Conservation (phyloP, 2,797 vertebrate species). For the Heliangelus exortis region DNA sequence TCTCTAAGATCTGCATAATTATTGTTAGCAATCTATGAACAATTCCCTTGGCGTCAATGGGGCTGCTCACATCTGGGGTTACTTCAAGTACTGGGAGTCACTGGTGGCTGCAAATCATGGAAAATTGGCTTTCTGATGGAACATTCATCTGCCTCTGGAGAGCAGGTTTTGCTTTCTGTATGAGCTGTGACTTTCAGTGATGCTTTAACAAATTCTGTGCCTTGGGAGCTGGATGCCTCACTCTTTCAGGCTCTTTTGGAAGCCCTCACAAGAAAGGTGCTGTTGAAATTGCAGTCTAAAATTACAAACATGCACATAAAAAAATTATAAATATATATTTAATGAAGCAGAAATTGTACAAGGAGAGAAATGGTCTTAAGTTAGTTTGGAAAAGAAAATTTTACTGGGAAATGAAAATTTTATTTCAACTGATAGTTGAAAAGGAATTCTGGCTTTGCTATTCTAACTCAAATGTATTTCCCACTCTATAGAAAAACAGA, state of each 20-base stretch:
- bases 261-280: not conserved
- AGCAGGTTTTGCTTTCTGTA: constrained; percentile 1
- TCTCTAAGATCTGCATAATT: constrained; percentile 16
- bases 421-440: not conserved
- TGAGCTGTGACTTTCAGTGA: not conserved
- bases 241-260: not conserved
- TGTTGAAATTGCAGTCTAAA: not conserved
- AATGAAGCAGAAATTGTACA: not conserved
- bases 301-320: not conserved
- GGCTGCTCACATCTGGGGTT: not conserved
- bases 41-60: not conserved
- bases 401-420: not conserved
- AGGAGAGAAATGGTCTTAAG: not conserved
- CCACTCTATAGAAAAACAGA: not conserved
- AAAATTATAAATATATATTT: not conserved
- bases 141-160: not conserved
- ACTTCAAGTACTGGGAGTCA: not conserved
- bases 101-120: not conserved
- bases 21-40: not conserved
- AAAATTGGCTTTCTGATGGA: constrained; percentile 1
- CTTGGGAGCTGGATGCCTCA: not conserved
- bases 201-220: not conserved
- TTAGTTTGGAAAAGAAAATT: not conserved
- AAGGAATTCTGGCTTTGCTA: not conserved
- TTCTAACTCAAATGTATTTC: not conserved